Base-by-base conservation (phyloP, 2,797 vertebrate genomes). In the Pseudochaenichthys georgianus region DNA sequence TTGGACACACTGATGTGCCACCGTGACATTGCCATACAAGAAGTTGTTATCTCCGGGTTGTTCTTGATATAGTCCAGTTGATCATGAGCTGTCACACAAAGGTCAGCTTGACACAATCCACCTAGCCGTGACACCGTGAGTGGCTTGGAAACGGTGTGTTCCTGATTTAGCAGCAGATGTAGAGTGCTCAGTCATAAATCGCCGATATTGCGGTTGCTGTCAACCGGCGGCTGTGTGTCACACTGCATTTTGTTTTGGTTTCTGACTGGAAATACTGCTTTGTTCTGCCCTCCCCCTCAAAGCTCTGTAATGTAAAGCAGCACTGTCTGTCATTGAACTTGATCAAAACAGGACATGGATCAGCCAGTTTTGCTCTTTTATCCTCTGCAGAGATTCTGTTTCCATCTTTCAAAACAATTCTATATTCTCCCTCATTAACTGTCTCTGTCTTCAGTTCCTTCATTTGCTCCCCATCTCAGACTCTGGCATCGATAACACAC, bases 91-190 rank as follows among this genome's bases (percentile, higher is more conserved):
- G 47, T 47, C 72, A 61, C 15, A 62, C 61, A 75, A 72, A 92
- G 83, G 89, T 89, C 88, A 84, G 11, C 15, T 68, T 81, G 85
- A 82, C 77, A 41, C 76, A 19, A 19, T 43, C 41, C 70, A 70
- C 67, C 42, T 66, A 83, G 81, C 23, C 59, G 3, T 50, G 80
- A 75, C 75, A 63, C 66, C 11, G 61, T 1, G 58, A 78, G 75
- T 21, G 17, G 61, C 75, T 52, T 62, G 47, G 79, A 84, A 84
- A 71, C 60, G 3, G 75, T 63, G 64, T 84, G 82, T 68, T 87
- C 86, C 83, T 78, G 80, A 92, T 88, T 88, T 83, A 89, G 87
- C 81, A 76, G 70, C 81, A 87, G 81, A 88, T 89, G 83, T 65
- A 9, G 58, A 55, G 77, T 17, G 64, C 60, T 66, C 0, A 4